A percentile compares a stretch with the other conserved stretches of the same genome.
These are phyloP conservation scores for Entelurus aequoreus DNA, from an alignment of 2,113 vertebrate species.

Conservation along the genomic window DNA sequence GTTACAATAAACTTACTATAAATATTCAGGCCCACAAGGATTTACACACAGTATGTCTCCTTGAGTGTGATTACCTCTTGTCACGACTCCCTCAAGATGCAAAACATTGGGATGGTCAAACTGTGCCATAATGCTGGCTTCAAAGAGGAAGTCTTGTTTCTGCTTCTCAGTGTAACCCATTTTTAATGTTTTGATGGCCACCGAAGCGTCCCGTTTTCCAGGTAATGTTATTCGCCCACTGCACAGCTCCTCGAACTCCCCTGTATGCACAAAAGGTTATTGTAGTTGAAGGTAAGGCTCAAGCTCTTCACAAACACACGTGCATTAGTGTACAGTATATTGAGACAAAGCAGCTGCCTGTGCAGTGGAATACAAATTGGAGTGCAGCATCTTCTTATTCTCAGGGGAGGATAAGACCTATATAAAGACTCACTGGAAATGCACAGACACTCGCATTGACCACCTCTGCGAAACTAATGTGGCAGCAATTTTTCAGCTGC, in stretches of 20 bases:
- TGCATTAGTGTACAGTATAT: conserved; percentile 38
- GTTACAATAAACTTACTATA: too few species aligned
- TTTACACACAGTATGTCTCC: too few species aligned
- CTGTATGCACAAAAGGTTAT: conserved; percentile 64
- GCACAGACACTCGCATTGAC: conserved; percentile 58
- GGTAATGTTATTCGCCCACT: conserved; percentile 94
- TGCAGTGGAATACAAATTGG: conserved; percentile 51
- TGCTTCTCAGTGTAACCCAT: conserved; percentile 98
- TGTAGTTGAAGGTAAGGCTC: conserved; percentile 15
- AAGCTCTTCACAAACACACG: conserved; percentile 48
- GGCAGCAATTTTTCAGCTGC: conserved; percentile 63
- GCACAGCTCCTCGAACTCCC: conserved; percentile 98
- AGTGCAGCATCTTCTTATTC: conserved; percentile 48
- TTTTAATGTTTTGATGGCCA: conserved; percentile 96
- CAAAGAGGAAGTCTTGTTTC: conserved; percentile 92
- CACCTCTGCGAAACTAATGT: conserved; percentile 55
- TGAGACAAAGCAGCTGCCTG: conserved; percentile 56
- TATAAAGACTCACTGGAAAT: conserved; percentile 61
- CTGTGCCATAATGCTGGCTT: conserved; percentile 98
- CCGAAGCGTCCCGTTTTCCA: conserved; percentile 88
- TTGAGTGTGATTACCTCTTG: conserved; percentile 78
- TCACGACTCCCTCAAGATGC: conserved; percentile 95
- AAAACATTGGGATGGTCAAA: conserved; percentile 98
- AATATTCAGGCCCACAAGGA: too few species aligned
- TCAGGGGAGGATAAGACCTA: conserved; percentile 53